Evolutionary conservation across 2,113 vertebrate species (phyloP).

Genomic region (Lampris incognitus): DNA sequence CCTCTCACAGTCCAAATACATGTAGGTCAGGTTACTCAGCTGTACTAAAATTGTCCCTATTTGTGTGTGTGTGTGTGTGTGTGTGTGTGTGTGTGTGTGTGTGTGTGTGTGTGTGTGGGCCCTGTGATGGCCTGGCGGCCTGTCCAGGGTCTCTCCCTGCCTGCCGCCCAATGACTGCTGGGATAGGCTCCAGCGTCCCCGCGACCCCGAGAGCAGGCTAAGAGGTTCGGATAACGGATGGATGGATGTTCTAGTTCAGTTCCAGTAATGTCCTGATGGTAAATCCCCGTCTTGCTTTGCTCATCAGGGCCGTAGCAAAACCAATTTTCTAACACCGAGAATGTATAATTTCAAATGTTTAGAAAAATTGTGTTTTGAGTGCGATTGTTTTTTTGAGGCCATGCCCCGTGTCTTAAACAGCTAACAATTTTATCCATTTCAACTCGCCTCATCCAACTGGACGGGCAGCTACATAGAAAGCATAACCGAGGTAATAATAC

Average conservation of each 20-base stretch:
- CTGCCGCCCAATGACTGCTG: no score
- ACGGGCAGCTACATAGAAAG: constrained; percentile 83
- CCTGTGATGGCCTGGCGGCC: no score
- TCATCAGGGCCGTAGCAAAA: constrained; percentile 55
- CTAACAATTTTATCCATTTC: constrained; percentile 55
- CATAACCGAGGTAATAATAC: not conserved
- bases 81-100: no score
- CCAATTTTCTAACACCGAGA: not conserved
- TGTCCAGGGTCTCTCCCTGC: no score
- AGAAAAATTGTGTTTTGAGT: not conserved
- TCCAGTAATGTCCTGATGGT: not conserved
- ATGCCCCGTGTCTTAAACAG: constrained; percentile 38
- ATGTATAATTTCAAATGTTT: not conserved
- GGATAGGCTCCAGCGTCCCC: no score
- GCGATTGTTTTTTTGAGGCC: not conserved
- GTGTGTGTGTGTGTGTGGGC: no score
- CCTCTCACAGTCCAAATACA: no score
- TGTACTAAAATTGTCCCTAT: no score
- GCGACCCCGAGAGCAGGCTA: no score
- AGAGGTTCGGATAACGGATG: no score
- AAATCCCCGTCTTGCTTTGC: constrained; percentile 7
- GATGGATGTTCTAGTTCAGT: not conserved
- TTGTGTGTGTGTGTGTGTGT: no score
- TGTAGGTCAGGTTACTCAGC: no score
- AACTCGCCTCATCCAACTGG: constrained; percentile 81